Evolutionary conservation across 2,888 invertebrate species (phyloP).

Genomic region (Torymus texanus): DNA sequence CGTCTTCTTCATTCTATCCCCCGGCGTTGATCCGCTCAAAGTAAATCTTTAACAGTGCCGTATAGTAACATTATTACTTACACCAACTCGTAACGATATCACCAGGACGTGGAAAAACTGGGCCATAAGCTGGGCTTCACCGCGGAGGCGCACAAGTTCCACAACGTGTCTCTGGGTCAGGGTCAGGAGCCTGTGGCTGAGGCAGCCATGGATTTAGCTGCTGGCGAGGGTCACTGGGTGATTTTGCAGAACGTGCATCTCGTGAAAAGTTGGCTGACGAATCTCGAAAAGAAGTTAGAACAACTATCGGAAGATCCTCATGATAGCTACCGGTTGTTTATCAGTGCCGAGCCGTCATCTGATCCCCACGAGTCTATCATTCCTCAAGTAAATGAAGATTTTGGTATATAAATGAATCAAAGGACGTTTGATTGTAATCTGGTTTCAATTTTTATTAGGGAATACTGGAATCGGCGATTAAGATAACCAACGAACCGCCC

Average conservation of each 20-base stretch:
- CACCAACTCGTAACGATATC: neutral
- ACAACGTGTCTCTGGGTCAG: conserved; percentile 95
- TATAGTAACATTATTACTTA: conserved; percentile 5
- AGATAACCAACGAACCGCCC: conserved; percentile 97
- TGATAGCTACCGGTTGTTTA: conserved; percentile 80
- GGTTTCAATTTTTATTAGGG: conserved; percentile 78
- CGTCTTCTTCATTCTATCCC: conserved; percentile 94
- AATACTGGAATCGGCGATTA: conserved; percentile 93
- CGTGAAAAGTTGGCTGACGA: conserved; percentile 91
- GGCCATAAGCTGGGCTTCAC: conserved; percentile 89
- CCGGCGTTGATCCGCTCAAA: conserved; percentile 95
- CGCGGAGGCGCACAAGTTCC: conserved; percentile 88
- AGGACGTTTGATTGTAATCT: neutral
- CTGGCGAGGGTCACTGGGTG: conserved; percentile 89
- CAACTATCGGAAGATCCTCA: conserved; percentile 81
- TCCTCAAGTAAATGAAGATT: conserved; percentile 74
- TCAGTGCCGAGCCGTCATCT: conserved; percentile 91
- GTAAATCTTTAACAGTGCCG: conserved; percentile 69
- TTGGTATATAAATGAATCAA: neutral
- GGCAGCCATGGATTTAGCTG: conserved; percentile 87
- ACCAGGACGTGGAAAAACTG: conserved; percentile 88
- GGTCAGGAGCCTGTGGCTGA: conserved; percentile 96
- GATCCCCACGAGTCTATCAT: conserved; percentile 81
- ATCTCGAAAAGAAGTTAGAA: conserved; percentile 93
- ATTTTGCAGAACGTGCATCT: conserved; percentile 95